Percentiles rank a stretch among this genome's conserved stretches.
Conservation (phyloP, 1,140 invertebrate species). For the Heliconius melpomene region DNA sequence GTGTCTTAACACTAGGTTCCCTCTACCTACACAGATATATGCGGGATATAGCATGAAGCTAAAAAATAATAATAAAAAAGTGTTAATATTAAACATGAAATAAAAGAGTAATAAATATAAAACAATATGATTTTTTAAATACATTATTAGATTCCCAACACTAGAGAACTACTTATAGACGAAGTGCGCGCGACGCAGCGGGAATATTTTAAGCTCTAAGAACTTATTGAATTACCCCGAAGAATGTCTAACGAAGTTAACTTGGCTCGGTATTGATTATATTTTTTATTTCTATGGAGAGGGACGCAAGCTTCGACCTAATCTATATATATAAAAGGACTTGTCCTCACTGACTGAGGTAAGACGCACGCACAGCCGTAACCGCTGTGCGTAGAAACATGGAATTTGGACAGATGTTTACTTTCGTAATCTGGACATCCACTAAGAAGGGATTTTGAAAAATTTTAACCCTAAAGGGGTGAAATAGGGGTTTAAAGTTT, state of each 20-base stretch:
- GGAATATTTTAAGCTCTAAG: slow-evolving; percentile 5
- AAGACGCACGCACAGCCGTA: too few relatives aligned
- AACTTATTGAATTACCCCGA: slow-evolving; percentile 6
- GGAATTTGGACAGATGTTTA: too few relatives aligned
- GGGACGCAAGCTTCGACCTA: not conserved
- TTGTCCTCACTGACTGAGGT: too few relatives aligned
- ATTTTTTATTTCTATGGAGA: slow-evolving; percentile 14
- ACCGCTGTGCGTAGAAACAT: too few relatives aligned
- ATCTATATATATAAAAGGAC: too few relatives aligned
- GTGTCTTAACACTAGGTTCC: not conserved
- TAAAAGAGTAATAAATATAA: not conserved
- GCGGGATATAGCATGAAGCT: not conserved
- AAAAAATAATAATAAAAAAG: not conserved
- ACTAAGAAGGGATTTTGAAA: too few relatives aligned
- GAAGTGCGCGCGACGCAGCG: not conserved
- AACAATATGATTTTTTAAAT: not conserved
- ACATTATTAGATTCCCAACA: not conserved
- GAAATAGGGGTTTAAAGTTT: too few relatives aligned
- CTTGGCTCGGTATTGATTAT: slow-evolving; percentile 2
- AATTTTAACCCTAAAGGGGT: too few relatives aligned
- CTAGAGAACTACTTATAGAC: slow-evolving; percentile 3
- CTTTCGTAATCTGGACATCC: too few relatives aligned
- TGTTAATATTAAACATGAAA: too few relatives aligned
- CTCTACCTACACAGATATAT: not conserved
- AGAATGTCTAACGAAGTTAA: slow-evolving; percentile 4